Conservation (phyloP, 2,113 vertebrate species). For the Colistium nudipinnis region DNA sequence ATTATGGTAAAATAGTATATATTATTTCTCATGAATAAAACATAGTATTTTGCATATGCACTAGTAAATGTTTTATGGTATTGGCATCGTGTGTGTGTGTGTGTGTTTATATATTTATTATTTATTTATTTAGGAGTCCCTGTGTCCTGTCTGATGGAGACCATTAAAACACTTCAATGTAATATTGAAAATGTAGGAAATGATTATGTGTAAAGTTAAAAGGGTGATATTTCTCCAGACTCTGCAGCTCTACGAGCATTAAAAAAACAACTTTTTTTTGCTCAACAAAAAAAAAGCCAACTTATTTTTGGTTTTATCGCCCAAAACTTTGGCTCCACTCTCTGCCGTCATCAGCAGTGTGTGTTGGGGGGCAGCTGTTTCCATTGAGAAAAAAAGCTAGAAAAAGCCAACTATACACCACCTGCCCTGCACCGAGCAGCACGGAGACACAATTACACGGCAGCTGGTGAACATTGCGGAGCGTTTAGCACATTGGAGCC, state of each 20-base stretch:
- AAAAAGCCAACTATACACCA: not conserved
- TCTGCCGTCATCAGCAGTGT: not conserved
- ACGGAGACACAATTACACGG: not conserved
- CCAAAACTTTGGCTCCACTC: not conserved
- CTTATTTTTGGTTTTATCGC: not conserved
- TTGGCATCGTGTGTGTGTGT: no score
- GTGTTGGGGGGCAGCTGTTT: not conserved
- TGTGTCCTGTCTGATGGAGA: no score
- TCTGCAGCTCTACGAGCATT: not conserved
- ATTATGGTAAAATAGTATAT: no score
- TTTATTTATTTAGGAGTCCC: no score
- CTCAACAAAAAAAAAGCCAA: no score
- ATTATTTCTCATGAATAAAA: no score
- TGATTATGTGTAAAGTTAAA: not conserved
- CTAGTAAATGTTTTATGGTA: no score
- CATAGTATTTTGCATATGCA: no score
- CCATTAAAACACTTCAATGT: no score
- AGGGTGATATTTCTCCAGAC: not conserved
- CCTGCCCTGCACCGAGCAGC: not conserved
- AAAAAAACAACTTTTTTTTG: not conserved
- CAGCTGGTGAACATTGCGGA: not conserved
- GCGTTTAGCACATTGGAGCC: not conserved
- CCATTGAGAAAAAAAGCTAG: not conserved
- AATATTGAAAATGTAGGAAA: no score
- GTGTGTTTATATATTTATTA: no score